Base-by-base conservation (phyloP, 2,113 vertebrate genomes). In the Tauraco erythrolophus region DNA sequence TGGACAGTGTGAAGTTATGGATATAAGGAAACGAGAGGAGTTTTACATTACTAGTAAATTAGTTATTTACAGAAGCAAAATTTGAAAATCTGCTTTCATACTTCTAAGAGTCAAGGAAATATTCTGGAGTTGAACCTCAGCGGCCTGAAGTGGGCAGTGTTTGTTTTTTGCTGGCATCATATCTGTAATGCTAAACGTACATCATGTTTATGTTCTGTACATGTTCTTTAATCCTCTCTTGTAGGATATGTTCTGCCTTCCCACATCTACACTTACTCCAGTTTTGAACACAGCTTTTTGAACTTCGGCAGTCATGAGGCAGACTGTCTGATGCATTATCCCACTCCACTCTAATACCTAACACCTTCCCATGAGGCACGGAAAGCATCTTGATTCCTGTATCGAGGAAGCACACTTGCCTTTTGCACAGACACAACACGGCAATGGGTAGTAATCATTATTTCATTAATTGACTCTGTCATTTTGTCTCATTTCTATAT, bases 351-450 rank as follows among this genome's bases (percentile, higher is more conserved):
- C 51, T 70, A 46, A 27, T 6, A 58, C 30, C 30, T 8, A 41
- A 33, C 2, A 0, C 30, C 22, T 69, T 58, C 50, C 39, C 46
- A 2, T 46, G 17, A 58, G 1, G 5, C 31, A 39, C 0, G 1
- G 74, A 33, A 43, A 72, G 72, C 22, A 48, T 28, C 53, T 77
- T 14, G 33, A 48, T 27, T n/a, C 37, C 22, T 0, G 4, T 45
- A 25, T 41, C 39, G n/a, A 60, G 75, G 65, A 18, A 60, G 27
- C 1, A 9, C 7, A 2, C 37, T 31, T 66, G 45, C 58, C 72
- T 84, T 72, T 30, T 72, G 51, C 46, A 81, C 19, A 28, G 57
- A 35, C 0, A 0, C 21, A 46, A 39, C 50, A n/a, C 3, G 46
- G 57, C 2, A 0, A 53, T 15, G 6, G 28, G 57, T 9, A 31